Evolutionary conservation across 1,140 invertebrate genomes (phyloP).

Genomic region (Penaeus japonicus): DNA sequence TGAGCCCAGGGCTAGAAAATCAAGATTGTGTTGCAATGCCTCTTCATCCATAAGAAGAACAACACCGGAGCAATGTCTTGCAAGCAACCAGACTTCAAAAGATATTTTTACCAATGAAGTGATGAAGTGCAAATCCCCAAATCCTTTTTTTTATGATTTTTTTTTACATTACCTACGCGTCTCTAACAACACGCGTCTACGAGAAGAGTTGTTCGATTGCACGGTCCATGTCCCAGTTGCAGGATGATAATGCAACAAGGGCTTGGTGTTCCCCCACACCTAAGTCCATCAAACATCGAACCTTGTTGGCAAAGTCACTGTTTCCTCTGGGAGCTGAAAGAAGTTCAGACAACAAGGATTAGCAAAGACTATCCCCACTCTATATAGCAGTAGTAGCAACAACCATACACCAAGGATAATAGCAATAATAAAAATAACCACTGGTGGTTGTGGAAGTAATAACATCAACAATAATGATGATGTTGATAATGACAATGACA

Average conservation of each 20-base stretch:
- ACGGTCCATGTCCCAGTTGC: slow-evolving; percentile 89
- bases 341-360: background rate
- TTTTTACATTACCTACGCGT: background rate
- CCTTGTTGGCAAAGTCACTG: slow-evolving; percentile 82
- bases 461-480: no score
- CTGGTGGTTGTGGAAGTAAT: background rate
- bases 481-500: no score
- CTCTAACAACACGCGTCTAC: slow-evolving; percentile 67
- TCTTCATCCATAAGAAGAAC: no score
- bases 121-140: no score
- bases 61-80: no score
- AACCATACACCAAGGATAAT: no score
- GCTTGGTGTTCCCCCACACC: slow-evolving; percentile 75
- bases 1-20: no score
- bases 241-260: slow-evolving; percentile 76
- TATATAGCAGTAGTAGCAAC: no score
- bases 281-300: slow-evolving; percentile 84
- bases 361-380: background rate
- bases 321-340: slow-evolving; percentile 67
- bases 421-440: background rate
- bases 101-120: no score
- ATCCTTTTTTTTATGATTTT: no score
- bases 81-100: no score
- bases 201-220: slow-evolving; percentile 89
- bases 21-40: no score